Conservation (phyloP, 2,113 vertebrate genomes). For the Meriones unguiculatus region DNA sequence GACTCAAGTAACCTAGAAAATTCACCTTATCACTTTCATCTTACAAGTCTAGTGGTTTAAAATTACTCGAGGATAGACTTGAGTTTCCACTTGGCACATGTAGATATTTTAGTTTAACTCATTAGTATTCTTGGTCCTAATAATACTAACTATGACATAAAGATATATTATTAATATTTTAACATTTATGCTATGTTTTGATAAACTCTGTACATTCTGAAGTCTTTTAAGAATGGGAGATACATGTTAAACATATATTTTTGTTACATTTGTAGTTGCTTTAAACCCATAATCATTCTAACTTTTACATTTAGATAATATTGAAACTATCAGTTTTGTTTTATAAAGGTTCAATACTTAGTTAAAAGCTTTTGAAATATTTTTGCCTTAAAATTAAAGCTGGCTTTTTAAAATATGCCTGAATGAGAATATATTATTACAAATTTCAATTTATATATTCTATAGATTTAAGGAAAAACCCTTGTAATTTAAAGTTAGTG, state of each 20-base stretch:
- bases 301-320: constrained; percentile 31
- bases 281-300: constrained; percentile 10
- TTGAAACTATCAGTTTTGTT: constrained; percentile 31
- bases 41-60: not conserved
- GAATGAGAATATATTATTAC: constrained; percentile 41
- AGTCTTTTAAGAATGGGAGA: not conserved
- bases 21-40: not conserved
- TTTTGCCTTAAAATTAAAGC: constrained; percentile 14
- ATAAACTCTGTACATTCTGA: not conserved
- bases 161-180: constrained; percentile 4
- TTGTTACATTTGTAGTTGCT: constrained; percentile 32
- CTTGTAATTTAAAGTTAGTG: constrained; percentile 42
- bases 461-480: constrained; percentile 36
- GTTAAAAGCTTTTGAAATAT: not conserved
- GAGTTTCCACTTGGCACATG: not conserved
- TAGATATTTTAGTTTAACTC: constrained; percentile 7
- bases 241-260: constrained; percentile 16
- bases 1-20: not conserved
- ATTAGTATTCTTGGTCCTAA: not conserved
- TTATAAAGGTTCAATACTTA: constrained; percentile 43
- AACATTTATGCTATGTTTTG: not conserved
- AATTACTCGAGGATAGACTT: not conserved
- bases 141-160: not conserved
- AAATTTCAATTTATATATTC: constrained; percentile 40
- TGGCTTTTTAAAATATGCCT: constrained; percentile 32